Evolutionary conservation across 2,113 vertebrate species (phyloP), one percentile per base, ranked within the genome.

Genomic region (Neopipo cinnamomea): DNA sequence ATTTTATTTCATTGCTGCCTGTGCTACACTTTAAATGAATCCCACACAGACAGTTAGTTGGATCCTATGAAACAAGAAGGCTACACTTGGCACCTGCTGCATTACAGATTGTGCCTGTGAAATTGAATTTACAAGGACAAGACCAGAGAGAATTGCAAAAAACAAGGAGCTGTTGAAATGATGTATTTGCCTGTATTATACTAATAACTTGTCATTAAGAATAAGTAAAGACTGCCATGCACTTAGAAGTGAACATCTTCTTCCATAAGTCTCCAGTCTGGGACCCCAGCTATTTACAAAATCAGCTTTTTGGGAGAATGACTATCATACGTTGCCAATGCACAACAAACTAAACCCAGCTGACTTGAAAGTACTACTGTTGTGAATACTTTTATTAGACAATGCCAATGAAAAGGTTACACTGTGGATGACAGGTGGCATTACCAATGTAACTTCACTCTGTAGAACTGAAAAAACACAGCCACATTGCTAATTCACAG

Each of bases 101-200:
- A 6, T 92, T 97, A 94, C 92, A 95, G 95, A 95, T 65, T 95
- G 92, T 86, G 88, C 88, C 83, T 96, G 88, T 86, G 90, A 96
- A 96, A 94, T 90, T 73, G 79, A 91, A 97, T 96, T 96, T 91
- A 80, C 92, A 93, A 95, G 75, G 92, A 91, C 91, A 93, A 90
- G 71, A 95, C 92, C 68, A 88, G 72, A 90, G 42, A 44, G 72
- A 93, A 88, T 28, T 59, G 67, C n/a, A 94, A 95, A 89, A 93
- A 92, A 37, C 49, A 90, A 82, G 50, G 42, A 90, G 42, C 55
- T 85, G 67, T 37, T 94, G 71, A 91, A 91, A 91, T 73, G 0
- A 91, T 35, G 31, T 35, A 71, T 95, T 91, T 90, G 18, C 42
- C 35, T 92, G n/a, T 44, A 86, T 44, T 91, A 55, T 47, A 86